A percentile compares a stretch with the other conserved stretches of the same genome.
These are phyloP conservation scores for Esperia sulphurella DNA, from an alignment of 2,888 invertebrate species.

Conservation along the genomic window DNA sequence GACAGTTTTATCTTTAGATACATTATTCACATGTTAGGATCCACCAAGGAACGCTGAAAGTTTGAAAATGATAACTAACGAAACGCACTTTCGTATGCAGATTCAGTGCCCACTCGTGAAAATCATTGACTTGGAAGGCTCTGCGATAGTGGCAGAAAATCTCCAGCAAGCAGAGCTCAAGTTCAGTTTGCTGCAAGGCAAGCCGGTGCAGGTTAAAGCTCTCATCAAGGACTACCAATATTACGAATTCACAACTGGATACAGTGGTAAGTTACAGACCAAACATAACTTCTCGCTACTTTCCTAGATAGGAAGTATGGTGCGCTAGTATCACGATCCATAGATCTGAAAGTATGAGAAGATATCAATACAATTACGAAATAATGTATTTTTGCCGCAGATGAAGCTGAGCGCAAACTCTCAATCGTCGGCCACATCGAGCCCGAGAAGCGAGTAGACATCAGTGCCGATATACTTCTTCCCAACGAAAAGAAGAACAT, in stretches of 20 bases:
- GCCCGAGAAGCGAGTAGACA: slow-evolving; percentile 80
- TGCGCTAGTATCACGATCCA: too few species aligned
- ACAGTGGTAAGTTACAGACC: slow-evolving; percentile 61
- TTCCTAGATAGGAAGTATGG: too few species aligned
- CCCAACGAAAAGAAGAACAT: slow-evolving; percentile 79
- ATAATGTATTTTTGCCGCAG: slow-evolving; percentile 28
- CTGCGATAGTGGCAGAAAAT: slow-evolving; percentile 65
- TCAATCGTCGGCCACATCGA: slow-evolving; percentile 76
- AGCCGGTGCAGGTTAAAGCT: slow-evolving; percentile 62
- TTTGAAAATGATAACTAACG: too few species aligned
- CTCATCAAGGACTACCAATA: slow-evolving; percentile 79
- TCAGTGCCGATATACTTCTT: slow-evolving; percentile 76
- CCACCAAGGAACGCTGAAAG: too few species aligned
- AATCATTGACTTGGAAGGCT: slow-evolving; percentile 72
- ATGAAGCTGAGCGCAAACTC: slow-evolving; percentile 73
- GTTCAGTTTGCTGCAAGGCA: slow-evolving; percentile 70
- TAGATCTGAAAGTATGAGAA: too few species aligned
- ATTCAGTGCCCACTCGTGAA: slow-evolving; percentile 71
- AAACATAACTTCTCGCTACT: too few species aligned
- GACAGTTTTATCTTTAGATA: too few species aligned
- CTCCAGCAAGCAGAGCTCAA: slow-evolving; percentile 73
- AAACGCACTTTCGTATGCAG: slow-evolving; percentile 21
- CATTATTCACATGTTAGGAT: too few species aligned
- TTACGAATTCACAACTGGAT: slow-evolving; percentile 73
- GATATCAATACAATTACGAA: too few species aligned